Evolutionary conservation across 2,888 invertebrate species (phyloP), one percentile per base, ranked within the genome.

Genomic region (Trisateles emortualis): DNA sequence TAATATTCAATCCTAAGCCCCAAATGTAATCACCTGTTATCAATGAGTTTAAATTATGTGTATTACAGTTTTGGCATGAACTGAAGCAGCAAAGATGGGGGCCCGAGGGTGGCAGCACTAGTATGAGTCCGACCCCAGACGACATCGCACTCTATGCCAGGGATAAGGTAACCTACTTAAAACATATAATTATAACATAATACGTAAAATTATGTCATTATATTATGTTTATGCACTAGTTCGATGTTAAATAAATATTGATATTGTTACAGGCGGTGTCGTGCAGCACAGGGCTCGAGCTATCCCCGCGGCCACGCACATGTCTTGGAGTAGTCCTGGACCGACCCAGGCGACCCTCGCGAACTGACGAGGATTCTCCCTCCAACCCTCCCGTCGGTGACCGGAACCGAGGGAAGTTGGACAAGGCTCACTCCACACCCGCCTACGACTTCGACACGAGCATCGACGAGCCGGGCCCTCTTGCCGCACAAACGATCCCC

Each of bases 391-490:
- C 39, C 82, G 72, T 59, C 93, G 94, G 62, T 87, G 65, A 55
- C 62, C 62, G 63, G 9, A 13, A 22, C 17, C 83, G 86, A 11
- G 87, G 77, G 55, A 94, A 94, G 61, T 87, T 97, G 44, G 97
- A 97, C 87, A 97, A 97, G 87, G 96, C 96, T 72, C 95, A 96
- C 81, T 97, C 96, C 66, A 96, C 96, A n/a, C 97, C 97, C 1
- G 96, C 96, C 0, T 96, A 96, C 84, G 96, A 96, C 84, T 92
- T 93, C 40, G 93, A 87, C 50, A 90, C 64, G 1, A 46, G 93
- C 44, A 60, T 72, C 8, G 78, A 72, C 26, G 58, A 50, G 42
- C 70, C 71, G 5, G 74, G 69, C 4, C 42, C 75, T 24, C 77
- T 81, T 9, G 69, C 74, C 45, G 67, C 83, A 42, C 83, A 83